Percentiles rank a stretch among this genome's conserved stretches.
These are phyloP conservation scores for Amblyopsis rosae DNA, from an alignment of 2,113 vertebrate species.

Conservation along the genomic window DNA sequence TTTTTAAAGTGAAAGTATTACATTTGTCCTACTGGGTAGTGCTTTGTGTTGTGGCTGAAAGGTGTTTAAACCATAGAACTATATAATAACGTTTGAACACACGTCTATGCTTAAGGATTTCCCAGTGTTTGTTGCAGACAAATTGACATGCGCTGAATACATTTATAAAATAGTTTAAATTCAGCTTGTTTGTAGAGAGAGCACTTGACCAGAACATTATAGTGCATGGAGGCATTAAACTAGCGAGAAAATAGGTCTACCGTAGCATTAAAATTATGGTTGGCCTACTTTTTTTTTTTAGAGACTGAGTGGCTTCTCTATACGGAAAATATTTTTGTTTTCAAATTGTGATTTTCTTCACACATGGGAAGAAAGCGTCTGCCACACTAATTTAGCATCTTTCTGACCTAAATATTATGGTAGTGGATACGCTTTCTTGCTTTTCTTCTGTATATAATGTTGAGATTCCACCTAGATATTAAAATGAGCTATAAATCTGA, in stretches of 20 bases:
- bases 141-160: too few relatives aligned
- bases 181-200: neutral
- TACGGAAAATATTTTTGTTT: conserved; percentile 31
- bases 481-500: conserved; percentile 35
- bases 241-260: conserved; percentile 29
- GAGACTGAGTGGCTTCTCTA: conserved; percentile 54
- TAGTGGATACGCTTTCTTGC: conserved; percentile 52
- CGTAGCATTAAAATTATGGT: conserved; percentile 47
- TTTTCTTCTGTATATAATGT: conserved; percentile 45
- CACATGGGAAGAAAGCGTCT: conserved; percentile 60
- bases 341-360: conserved; percentile 39
- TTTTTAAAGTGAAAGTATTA: conserved; percentile 67
- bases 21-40: conserved; percentile 20
- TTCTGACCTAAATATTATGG: conserved; percentile 64
- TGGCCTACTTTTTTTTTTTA: conserved; percentile 70
- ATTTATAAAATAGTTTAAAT: too few relatives aligned
- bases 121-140: too few relatives aligned
- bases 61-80: too few relatives aligned
- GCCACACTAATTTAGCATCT: conserved; percentile 56
- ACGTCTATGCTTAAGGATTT: too few relatives aligned
- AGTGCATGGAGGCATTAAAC: conserved; percentile 4
- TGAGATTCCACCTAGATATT: conserved; percentile 37
- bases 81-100: too few relatives aligned
- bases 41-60: too few relatives aligned
- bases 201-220: conserved; percentile 16